Evolutionary conservation across 2,888 invertebrate genomes (phyloP).

Genomic region (Cerastoderma edule): DNA sequence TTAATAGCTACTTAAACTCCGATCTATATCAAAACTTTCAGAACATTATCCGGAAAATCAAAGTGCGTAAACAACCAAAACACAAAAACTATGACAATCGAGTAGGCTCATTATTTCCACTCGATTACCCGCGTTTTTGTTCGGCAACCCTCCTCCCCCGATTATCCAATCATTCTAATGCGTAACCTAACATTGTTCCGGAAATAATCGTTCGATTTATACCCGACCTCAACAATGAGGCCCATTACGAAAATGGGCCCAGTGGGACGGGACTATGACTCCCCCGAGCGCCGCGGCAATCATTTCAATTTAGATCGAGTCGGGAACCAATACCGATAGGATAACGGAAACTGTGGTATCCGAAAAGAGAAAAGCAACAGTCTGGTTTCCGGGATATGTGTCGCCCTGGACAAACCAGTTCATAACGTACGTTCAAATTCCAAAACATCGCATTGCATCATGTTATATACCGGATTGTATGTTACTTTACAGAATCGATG

Average conservation of each 20-base stretch:
- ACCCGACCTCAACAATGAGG: slow-evolving; percentile 21
- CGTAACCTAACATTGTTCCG: slow-evolving; percentile 28
- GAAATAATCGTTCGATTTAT: slow-evolving; percentile 27
- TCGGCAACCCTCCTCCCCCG: background rate
- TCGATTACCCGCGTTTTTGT: slow-evolving; percentile 8
- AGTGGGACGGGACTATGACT: slow-evolving; percentile 9
- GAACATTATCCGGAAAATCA: too few species aligned
- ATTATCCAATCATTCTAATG: slow-evolving; percentile 26
- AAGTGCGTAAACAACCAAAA: too few species aligned
- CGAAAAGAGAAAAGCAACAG: too few species aligned
- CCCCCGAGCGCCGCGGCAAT: slow-evolving; percentile 12
- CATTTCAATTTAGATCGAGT: slow-evolving; percentile 22
- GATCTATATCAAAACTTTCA: too few species aligned
- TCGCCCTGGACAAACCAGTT: too few species aligned
- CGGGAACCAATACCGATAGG: slow-evolving; percentile 11
- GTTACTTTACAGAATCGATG: too few species aligned
- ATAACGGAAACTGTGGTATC: too few species aligned
- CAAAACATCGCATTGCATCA: too few species aligned
- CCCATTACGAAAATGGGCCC: slow-evolving; percentile 31
- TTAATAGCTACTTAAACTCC: too few species aligned
- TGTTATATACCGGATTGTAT: too few species aligned
- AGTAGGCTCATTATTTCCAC: slow-evolving; percentile 19
- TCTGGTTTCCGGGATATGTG: too few species aligned
- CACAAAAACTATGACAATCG: background rate
- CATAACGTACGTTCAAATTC: too few species aligned